These are phyloP conservation scores for Pristiophorus japonicus DNA, from an alignment of 2,113 vertebrate genomes.

Conservation along the genomic window DNA sequence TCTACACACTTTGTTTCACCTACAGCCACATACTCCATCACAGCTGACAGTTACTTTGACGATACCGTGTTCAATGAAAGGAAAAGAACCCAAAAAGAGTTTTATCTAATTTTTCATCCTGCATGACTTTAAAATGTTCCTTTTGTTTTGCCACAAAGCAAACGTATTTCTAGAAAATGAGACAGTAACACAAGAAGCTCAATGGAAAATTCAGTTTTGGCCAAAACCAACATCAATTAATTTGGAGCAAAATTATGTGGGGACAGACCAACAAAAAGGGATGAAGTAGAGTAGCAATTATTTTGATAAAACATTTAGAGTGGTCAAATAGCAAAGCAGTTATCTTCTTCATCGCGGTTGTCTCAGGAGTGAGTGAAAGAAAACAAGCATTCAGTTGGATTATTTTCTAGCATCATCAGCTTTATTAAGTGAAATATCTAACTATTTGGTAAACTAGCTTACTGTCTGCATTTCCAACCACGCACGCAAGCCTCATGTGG, in stretches of 20 bases:
- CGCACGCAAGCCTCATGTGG: neutral
- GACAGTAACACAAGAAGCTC: neutral
- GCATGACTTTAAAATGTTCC: neutral
- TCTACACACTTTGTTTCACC: neutral
- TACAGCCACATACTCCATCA: conserved; percentile 18
- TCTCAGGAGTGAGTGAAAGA: neutral
- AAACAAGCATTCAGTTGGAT: neutral
- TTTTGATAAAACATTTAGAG: neutral
- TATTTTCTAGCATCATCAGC: neutral
- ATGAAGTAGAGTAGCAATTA: neutral
- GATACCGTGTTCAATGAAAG: neutral
- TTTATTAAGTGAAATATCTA: neutral
- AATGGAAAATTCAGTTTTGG: neutral
- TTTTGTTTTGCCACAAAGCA: neutral
- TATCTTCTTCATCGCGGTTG: neutral
- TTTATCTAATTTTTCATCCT: neutral
- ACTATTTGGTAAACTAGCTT: neutral
- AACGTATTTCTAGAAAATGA: neutral
- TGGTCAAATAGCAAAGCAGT: neutral
- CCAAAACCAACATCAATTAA: neutral
- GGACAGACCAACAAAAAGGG: neutral
- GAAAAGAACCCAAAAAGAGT: neutral
- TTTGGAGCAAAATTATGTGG: neutral
- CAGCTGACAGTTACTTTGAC: neutral
- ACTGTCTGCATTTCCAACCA: neutral